phyloP scores from a whole-genome alignment of 2,797 vertebrate species.

The Cygnus olor region DNA sequence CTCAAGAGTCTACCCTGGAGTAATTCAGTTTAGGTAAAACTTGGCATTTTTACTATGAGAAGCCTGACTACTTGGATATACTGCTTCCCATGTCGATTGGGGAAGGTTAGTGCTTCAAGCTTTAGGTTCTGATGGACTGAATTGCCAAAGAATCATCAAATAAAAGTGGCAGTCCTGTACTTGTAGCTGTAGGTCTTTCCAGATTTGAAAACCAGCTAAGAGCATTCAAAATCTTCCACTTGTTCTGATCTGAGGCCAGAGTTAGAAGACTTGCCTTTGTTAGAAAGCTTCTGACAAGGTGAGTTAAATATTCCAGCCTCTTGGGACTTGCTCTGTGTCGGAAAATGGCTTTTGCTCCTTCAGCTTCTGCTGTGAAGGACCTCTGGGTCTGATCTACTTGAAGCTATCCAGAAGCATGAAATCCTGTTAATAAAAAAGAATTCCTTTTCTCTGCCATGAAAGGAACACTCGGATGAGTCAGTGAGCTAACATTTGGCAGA shows the following conservation, averaged over 20 bases:
- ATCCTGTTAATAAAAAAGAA: not conserved
- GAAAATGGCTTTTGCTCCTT: conserved; percentile 19
- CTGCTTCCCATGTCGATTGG: not conserved
- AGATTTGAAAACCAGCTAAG: not conserved
- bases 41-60: not conserved
- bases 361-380: not conserved
- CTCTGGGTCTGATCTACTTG: conserved; percentile 2
- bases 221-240: not conserved
- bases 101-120: not conserved
- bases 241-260: not conserved
- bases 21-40: not conserved
- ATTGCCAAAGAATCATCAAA: not conserved
- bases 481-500: not conserved
- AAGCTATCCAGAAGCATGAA: not conserved
- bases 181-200: not conserved
- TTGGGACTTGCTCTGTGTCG: not conserved
- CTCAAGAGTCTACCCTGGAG: not conserved
- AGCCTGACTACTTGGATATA: not conserved
- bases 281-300: conserved; percentile 5
- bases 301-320: not conserved
- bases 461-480: not conserved
- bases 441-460: not conserved
- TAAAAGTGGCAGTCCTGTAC: not conserved
- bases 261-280: not conserved
- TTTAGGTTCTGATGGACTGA: not conserved